Evolutionary conservation across 2,797 vertebrate species (phyloP).

Genomic region (Anguilla marmorata): DNA sequence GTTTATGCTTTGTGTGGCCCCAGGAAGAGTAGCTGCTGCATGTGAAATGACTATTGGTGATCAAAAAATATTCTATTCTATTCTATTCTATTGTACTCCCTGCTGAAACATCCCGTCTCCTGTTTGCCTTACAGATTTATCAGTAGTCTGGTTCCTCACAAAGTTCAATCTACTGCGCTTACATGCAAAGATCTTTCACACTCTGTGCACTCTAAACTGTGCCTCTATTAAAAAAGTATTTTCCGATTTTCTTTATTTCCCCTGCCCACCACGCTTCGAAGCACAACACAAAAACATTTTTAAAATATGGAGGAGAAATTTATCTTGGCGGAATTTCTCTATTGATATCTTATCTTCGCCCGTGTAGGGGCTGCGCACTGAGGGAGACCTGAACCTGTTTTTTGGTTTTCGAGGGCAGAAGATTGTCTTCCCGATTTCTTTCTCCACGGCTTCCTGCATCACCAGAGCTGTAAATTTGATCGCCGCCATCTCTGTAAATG

Average conservation of each 20-base stretch:
- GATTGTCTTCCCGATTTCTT: not conserved
- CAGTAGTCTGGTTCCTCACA: not conserved
- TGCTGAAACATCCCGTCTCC: not conserved
- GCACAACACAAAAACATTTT: not conserved
- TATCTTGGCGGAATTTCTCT: not conserved
- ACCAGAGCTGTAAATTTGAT: not conserved
- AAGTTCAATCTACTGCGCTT: not conserved
- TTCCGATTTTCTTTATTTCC: not conserved
- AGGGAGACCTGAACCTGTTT: not conserved
- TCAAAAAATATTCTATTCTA: too few relatives aligned
- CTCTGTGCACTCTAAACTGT: not conserved
- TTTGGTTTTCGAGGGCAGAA: not conserved
- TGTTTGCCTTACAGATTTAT: not conserved
- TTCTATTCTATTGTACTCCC: not conserved
- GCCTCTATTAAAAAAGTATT: not conserved
- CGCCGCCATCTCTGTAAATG: not conserved
- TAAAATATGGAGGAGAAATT: not conserved
- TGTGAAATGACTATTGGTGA: too few relatives aligned
- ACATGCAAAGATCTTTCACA: not conserved
- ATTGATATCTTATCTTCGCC: not conserved
- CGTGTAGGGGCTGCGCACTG: not conserved
- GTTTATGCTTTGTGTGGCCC: too few relatives aligned
- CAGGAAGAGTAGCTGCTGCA: too few relatives aligned
- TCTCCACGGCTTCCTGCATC: not conserved
- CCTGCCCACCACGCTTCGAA: not conserved